Conservation (phyloP, 2,113 vertebrate genomes). For the Meriones unguiculatus region DNA sequence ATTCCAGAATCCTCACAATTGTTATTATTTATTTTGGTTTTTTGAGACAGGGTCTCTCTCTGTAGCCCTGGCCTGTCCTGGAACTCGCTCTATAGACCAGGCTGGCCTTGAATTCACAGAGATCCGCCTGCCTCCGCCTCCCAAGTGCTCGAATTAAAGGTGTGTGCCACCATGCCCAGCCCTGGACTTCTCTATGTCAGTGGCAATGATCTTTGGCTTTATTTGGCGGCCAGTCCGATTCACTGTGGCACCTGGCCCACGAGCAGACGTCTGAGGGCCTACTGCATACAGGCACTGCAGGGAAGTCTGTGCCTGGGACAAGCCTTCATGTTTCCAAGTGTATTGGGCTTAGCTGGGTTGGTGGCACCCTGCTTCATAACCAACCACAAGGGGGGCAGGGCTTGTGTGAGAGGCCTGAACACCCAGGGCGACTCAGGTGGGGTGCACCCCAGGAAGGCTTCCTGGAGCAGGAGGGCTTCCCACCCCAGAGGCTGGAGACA, state of each 20-base stretch:
- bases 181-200: background rate
- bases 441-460: background rate
- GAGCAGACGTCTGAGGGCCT: background rate
- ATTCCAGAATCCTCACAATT: no score
- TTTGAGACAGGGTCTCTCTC: no score
- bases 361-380: background rate
- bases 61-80: background rate
- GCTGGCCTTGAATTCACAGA: background rate
- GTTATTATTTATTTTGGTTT: no score
- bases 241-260: background rate
- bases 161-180: background rate
- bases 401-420: background rate
- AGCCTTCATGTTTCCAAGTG: background rate
- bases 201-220: background rate
- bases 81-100: background rate
- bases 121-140: background rate
- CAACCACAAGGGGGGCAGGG: background rate
- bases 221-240: background rate
- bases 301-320: background rate
- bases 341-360: background rate
- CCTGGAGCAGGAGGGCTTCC: background rate
- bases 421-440: no score
- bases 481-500: background rate
- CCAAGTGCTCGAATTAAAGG: background rate
- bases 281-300: background rate